Conservation (phyloP, 2,113 vertebrate genomes). For the Semnornis frantzii region DNA sequence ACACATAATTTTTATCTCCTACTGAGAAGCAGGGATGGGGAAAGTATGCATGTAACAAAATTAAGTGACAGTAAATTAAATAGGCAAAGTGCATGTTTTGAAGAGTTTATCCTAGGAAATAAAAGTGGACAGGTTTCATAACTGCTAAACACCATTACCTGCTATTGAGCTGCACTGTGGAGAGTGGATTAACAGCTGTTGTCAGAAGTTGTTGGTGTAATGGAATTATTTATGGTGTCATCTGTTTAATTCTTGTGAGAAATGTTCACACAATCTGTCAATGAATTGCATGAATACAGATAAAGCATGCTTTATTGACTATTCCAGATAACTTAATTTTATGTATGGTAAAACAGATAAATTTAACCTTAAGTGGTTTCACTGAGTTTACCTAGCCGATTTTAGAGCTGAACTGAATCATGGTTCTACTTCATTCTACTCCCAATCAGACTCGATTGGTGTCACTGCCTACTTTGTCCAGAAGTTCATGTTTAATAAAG, state of each 20-base stretch:
- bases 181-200: slow-evolving; percentile 56
- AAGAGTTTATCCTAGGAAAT: not conserved
- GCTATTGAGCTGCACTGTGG: not conserved
- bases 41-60: not conserved
- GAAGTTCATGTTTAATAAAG: not conserved
- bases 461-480: not conserved
- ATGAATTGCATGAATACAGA: slow-evolving; percentile 36
- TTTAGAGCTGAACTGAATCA: not conserved
- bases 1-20: not conserved
- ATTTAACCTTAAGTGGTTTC: not conserved
- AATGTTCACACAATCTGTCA: slow-evolving; percentile 52
- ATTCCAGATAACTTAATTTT: slow-evolving; percentile 5
- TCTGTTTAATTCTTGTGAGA: slow-evolving; percentile 58
- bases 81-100: not conserved
- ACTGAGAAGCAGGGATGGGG: not conserved
- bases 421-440: not conserved
- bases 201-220: slow-evolving; percentile 61
- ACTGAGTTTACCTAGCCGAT: not conserved
- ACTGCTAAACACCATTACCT: not conserved
- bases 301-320: slow-evolving; percentile 34
- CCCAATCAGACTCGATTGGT: not conserved
- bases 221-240: slow-evolving; percentile 68
- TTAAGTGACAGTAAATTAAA: not conserved
- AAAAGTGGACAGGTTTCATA: not conserved
- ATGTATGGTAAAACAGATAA: not conserved